A percentile compares a stretch with the other conserved stretches of the same genome.
phyloP scores from a whole-genome alignment of 2,797 vertebrate genomes.

The Rhabdophis nuchalis region DNA sequence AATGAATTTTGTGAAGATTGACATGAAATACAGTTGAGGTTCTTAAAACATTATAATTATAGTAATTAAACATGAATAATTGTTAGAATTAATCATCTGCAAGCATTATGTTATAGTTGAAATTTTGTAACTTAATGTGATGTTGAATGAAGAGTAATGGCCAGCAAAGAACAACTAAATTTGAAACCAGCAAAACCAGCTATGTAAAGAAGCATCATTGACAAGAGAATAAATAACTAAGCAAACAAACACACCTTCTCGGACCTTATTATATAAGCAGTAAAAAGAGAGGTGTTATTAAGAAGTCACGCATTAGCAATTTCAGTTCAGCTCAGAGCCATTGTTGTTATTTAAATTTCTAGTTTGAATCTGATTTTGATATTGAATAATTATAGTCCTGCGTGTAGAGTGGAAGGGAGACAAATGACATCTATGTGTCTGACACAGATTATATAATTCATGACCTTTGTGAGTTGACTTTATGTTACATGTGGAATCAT shows the following conservation, averaged over 20 bases:
- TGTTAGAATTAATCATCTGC: not conserved
- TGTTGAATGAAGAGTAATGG: not conserved
- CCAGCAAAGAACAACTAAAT: not conserved
- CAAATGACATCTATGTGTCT: not conserved
- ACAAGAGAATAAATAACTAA: not conserved
- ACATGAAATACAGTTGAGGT: not conserved
- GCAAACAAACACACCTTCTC: not conserved
- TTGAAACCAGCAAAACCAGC: not conserved
- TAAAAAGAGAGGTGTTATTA: not conserved
- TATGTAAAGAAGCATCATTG: not conserved
- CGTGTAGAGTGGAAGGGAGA: not conserved
- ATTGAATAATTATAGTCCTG: not conserved
- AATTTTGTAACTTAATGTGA: not conserved
- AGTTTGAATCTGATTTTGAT: not conserved
- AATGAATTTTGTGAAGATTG: not conserved
- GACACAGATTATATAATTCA: not conserved
- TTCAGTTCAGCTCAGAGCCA: not conserved
- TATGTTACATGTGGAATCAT: not conserved
- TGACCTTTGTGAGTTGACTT: not conserved
- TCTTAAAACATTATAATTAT: constrained; percentile 2
- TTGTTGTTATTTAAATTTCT: not conserved
- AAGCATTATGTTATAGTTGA: not conserved
- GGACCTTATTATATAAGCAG: not conserved
- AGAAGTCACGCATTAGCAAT: not conserved
- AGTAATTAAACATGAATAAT: not conserved